Base-by-base conservation (phyloP, 2,888 invertebrate species). In the Drosophila neoperkinsi region DNA sequence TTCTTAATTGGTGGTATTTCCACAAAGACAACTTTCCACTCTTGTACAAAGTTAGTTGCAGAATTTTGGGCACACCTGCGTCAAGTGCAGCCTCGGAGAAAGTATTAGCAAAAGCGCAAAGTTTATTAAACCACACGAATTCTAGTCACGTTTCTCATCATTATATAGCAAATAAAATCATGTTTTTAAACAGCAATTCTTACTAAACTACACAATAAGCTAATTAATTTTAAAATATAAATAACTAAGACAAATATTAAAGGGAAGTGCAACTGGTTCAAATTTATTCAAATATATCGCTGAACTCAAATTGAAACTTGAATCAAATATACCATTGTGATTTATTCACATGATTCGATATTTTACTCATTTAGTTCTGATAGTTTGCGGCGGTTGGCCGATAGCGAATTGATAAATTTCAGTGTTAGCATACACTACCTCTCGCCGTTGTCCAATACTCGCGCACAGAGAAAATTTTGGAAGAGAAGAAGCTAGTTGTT, bases 401-500 rank as follows among this genome's bases (percentile, higher is more conserved):
- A 72, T 64, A 34, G 21, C 0, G 9, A 1, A 30, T 4, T 30
- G 7, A n/a, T 4, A 33, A 31, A 13, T 38, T 51, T 5, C 13
- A 60, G 72, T 72, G 73, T 51, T 80, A 31, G 21, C 30, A 30
- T 41, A 34, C 21, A 28, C 28, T 4, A 38, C n/a, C 31, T 30
- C 25, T 10, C 1, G 36, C 9, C 56, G 43, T 56, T 74, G 46
- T 30, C 31, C 56, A 80, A 64, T 79, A 80, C 82, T 70, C 6
- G 33, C 43, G 31, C 7, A 61, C 70, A 81, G 80, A 81, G 80
- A 81, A 81, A 81, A 81, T 78, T 79, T 79, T 78, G 78, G 78
- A 74, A 68, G 78, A 78, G 79, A 53, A 79, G 82, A 69, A 79
- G 64, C 79, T 62, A 67, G 72, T 72, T 79, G 88, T 75, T 85